These are phyloP conservation scores for Parotia lawesii DNA, from an alignment of 2,113 vertebrate species.

Conservation along the genomic window DNA sequence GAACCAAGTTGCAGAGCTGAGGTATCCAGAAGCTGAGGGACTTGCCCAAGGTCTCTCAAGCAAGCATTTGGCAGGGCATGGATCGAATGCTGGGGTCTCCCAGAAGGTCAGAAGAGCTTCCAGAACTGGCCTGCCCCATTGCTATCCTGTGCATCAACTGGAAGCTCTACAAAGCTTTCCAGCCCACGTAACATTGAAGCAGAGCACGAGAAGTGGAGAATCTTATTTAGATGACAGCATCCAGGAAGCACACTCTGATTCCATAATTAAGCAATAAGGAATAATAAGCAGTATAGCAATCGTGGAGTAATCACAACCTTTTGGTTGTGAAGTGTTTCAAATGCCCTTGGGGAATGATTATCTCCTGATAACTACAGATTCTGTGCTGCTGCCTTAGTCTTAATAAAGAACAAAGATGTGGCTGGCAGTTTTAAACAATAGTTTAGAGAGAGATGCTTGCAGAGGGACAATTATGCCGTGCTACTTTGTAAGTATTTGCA, in stretches of 20 bases:
- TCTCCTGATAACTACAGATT: slow-evolving; percentile 50
- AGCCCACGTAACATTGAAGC: accelerated
- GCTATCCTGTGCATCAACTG: not conserved
- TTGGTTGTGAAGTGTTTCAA: slow-evolving; percentile 54
- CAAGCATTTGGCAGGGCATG: not conserved
- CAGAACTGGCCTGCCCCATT: not conserved
- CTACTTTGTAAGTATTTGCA: not conserved
- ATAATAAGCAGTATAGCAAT: slow-evolving; percentile 56
- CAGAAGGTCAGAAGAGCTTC: not conserved
- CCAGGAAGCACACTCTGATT: slow-evolving; percentile 7
- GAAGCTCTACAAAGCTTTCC: not conserved
- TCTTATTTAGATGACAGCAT: not conserved
- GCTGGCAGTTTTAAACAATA: slow-evolving; percentile 48
- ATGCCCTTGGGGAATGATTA: slow-evolving; percentile 57
- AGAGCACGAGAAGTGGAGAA: not conserved
- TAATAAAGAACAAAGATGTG: slow-evolving; percentile 55
- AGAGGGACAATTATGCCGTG: not conserved
- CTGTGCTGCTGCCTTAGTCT: slow-evolving; percentile 25
- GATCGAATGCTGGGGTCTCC: not conserved
- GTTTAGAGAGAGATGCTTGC: slow-evolving; percentile 35
- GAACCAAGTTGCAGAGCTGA: not conserved
- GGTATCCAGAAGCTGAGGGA: not conserved
- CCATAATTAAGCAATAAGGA: slow-evolving; percentile 64
- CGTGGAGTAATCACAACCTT: slow-evolving; percentile 54
- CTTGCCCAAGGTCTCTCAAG: not conserved